A percentile compares a stretch with the other conserved stretches of the same genome.
phyloP scores from a whole-genome alignment of 2,113 vertebrate species.

The Maccullochella peelii region DNA sequence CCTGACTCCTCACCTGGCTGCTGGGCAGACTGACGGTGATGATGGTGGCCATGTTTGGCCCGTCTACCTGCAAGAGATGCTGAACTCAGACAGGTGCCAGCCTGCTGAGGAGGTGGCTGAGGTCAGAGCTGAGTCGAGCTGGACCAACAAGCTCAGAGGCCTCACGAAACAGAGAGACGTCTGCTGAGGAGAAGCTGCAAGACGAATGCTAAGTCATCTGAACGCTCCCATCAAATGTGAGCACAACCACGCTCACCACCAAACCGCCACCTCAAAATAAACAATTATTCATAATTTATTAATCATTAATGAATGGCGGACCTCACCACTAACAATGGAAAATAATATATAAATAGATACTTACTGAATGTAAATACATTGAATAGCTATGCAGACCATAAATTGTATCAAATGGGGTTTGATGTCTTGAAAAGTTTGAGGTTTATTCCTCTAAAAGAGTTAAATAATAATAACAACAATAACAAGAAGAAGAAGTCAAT shows the following conservation, averaged over 20 bases:
- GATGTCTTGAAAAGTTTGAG: neutral
- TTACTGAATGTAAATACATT: neutral
- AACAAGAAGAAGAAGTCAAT: neutral
- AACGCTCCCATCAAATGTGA: neutral
- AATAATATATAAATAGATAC: neutral
- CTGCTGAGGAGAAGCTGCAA: no score
- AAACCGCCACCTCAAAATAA: neutral
- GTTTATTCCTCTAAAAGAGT: neutral
- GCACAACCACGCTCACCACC: neutral
- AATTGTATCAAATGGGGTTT: neutral
- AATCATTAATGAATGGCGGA: neutral
- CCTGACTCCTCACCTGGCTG: neutral
- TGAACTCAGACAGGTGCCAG: neutral
- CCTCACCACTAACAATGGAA: neutral
- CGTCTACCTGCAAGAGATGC: neutral
- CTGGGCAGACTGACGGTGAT: neutral
- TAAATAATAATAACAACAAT: neutral
- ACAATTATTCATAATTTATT: neutral
- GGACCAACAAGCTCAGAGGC: no score
- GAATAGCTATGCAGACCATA: neutral
- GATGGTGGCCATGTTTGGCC: neutral
- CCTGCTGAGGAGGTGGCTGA: neutral
- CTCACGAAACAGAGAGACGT: no score
- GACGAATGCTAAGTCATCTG: neutral
- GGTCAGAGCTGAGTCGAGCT: no score